Conservation (phyloP, 2,797 vertebrate species). For the Arremon brunneinucha region DNA sequence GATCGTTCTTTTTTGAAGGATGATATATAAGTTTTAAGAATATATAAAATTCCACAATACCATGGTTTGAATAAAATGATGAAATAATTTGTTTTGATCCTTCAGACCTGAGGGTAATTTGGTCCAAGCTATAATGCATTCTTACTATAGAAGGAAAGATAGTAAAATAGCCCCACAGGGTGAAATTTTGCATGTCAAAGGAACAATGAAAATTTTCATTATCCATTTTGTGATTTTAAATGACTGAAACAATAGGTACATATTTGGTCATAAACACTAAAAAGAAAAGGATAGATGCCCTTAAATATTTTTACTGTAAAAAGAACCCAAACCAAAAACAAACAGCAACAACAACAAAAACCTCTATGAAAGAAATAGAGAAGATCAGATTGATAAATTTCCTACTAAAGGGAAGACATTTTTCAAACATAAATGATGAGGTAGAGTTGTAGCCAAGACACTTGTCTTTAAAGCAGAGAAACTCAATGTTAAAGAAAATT, state of each 20-base stretch:
- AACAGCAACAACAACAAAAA: background rate
- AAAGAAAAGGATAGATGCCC: background rate
- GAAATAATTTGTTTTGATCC: background rate
- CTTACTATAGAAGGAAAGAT: background rate
- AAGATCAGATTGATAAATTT: background rate
- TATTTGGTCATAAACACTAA: background rate
- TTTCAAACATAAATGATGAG: background rate
- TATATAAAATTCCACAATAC: background rate
- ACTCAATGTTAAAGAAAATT: background rate
- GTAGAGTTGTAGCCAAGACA: background rate
- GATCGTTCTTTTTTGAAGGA: background rate
- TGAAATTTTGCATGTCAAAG: background rate
- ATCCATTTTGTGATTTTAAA: background rate
- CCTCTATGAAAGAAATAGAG: background rate
- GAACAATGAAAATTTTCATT: background rate
- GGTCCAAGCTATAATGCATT: background rate
- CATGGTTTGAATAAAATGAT: background rate
- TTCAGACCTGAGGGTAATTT: background rate
- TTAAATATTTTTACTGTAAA: background rate
- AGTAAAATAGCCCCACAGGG: background rate
- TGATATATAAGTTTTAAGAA: background rate
- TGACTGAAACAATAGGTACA: background rate
- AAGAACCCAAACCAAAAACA: background rate
- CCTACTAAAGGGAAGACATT: background rate
- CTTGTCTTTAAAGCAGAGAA: background rate